Base-by-base conservation (phyloP, 2,888 invertebrate genomes). In the Habrosyne pyritoides region DNA sequence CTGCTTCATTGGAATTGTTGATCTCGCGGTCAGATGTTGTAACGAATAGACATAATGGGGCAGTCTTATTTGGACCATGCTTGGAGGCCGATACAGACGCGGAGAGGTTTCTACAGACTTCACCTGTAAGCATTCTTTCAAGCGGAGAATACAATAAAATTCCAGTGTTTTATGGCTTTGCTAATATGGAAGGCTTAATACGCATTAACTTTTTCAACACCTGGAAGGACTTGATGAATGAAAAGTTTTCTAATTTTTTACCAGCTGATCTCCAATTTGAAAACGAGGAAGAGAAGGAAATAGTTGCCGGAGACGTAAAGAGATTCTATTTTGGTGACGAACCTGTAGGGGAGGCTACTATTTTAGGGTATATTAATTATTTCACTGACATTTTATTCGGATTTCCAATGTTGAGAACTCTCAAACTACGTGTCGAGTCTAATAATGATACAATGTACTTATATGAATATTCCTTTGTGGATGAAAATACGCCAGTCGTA, bases 301-400 rank as follows among this genome's bases (percentile, higher is more conserved):
- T 61, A 51, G 56, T 83, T 0, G 68, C 69, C 4, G 54, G 61
- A 28, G 55, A 53, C 53, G 57, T 81, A 1, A 83, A 79, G 60
- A 53, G 73, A 7, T 81, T 79, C 64, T 83, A 83, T 64, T 86
- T 85, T 61, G 82, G 79, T 8, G 58, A 74, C n/a, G 48, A 71
- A 8, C 46, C 60, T 2, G 61, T 83, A 7, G 57, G 57, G 1
- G 61, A 65, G 46, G 57, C 58, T 0, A 72, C 59, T 4, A 46
- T 74, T 46, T 47, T 72, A 18, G 8, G 53, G 10, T 81, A 62
- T 36, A 54, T 75, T 14, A 62, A 77, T 48, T 84, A 70, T 42
- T 71, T 75, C 51, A 59, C 80, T 5, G 91, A 95, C 91, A 28
- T 71, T 5, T 0, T 75, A 0, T 78, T 84, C 58, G 64, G 57